These are phyloP conservation scores for Protaetia brevitarsis DNA, from an alignment of 1,140 invertebrate genomes.

Conservation along the genomic window DNA sequence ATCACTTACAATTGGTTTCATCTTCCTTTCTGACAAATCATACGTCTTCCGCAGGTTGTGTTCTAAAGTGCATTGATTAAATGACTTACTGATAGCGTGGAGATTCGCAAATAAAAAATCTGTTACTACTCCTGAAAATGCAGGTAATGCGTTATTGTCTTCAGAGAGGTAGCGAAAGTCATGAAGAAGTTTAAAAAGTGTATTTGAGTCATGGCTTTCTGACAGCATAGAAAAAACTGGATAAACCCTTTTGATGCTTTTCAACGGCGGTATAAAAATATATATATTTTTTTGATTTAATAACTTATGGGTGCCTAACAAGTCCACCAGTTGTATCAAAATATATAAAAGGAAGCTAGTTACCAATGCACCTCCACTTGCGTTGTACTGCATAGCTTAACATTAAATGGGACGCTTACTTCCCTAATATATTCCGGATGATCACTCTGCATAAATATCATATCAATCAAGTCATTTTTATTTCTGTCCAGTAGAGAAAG, in stretches of 20 bases:
- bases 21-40: not conserved
- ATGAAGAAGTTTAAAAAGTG: not conserved
- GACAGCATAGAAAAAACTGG: slow-evolving; percentile 1
- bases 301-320: not conserved
- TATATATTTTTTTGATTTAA: slow-evolving; percentile 2
- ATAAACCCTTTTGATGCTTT: not conserved
- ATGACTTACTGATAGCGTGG: not conserved
- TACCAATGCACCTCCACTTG: not conserved
- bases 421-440: slow-evolving; percentile 16
- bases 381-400: slow-evolving; percentile 8
- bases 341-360: not conserved
- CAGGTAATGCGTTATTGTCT: too few relatives aligned
- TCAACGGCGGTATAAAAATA: slow-evolving; percentile 1
- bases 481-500: slow-evolving; percentile 1
- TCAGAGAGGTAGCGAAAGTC: not conserved
- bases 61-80: not conserved
- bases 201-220: not conserved
- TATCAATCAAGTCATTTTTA: slow-evolving; percentile 11
- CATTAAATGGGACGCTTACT: slow-evolving; percentile 13
- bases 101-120: not conserved
- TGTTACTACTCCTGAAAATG: not conserved
- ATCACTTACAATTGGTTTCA: slow-evolving; percentile 7
- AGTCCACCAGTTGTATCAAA: slow-evolving; percentile 12
- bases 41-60: not conserved
- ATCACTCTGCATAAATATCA: slow-evolving; percentile 7